phyloP scores from a whole-genome alignment of 2,888 invertebrate species.

The Temnothorax rugatulus region DNA sequence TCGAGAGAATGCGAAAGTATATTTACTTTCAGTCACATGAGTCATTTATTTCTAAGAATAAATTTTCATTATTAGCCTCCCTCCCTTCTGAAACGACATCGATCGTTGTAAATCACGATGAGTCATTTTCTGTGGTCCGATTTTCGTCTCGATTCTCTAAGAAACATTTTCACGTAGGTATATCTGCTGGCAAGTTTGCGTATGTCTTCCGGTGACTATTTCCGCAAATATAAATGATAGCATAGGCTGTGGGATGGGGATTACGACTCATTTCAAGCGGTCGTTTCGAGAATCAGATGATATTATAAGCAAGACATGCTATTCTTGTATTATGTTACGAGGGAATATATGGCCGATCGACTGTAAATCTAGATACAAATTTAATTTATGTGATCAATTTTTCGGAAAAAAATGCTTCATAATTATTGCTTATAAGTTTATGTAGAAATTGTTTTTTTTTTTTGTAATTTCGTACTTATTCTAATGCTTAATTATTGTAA shows the following conservation, averaged over 20 bases:
- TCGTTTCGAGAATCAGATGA: neutral
- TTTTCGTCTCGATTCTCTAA: conserved; percentile 8
- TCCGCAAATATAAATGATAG: conserved; percentile 42
- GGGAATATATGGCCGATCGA: neutral
- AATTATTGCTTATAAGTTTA: conserved; percentile 1
- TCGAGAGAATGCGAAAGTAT: neutral
- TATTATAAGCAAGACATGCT: neutral
- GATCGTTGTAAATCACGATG: conserved; percentile 36
- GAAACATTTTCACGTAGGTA: neutral
- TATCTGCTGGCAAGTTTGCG: conserved; percentile 9
- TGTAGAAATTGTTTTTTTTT: neutral
- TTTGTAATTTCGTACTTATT: neutral
- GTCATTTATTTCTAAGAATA: conserved; percentile 42
- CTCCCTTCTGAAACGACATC: conserved; percentile 8
- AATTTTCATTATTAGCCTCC: conserved; percentile 3
- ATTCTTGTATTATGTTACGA: neutral
- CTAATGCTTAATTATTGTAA: neutral
- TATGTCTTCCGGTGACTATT: conserved; percentile 6
- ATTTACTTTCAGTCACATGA: neutral
- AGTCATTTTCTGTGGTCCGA: conserved; percentile 19
- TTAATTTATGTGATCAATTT: neutral
- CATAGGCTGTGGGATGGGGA: neutral
- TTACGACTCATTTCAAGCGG: conserved; percentile 19
- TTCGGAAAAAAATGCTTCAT: neutral
- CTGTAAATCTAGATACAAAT: neutral